Evolutionary conservation across 2,797 vertebrate genomes (phyloP), one percentile per base, ranked within the genome.

Genomic region (Smutsia temminckii): DNA sequence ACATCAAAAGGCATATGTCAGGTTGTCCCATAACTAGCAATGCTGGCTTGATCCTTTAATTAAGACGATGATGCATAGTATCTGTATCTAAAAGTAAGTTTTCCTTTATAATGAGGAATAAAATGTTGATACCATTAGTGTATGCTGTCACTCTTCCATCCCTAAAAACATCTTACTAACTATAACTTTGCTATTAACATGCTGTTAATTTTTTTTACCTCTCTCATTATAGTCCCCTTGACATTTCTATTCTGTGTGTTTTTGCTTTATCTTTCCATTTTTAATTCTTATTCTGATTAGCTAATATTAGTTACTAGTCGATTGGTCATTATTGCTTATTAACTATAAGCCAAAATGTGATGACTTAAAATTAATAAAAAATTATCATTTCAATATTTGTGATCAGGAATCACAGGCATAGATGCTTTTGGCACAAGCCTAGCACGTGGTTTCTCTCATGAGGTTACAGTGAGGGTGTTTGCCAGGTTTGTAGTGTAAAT

Each of bases 201-300:
- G n/a, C 7, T 74, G 13, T 21, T 18, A 34, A 32, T n/a, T 49
- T 11, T 55, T 14, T 42, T 63, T 49, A 29, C 4, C 1, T 85
- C n/a, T 81, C 27, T 81, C 42, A 29, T 23, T 66, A 27, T 20
- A 57, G 21, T 9, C 2, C 5, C 9, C n/a, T 74, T 77, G 13
- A 57, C 37, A 84, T 46, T 25, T 87, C 14, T 71, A 71, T n/a
- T 75, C 18, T 71, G 40, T 75, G 29, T 42, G 20, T 20, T 80
- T 85, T 55, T 75, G 18, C 4, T 72, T 83, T 86, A 16, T 32
- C 5, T 4, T 18, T 17, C 9, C 46, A 3, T 1, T 55, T 69
- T 63, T 61, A 61, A 61, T 68, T 68, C 12, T 55, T 86, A 75
- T 49, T 86, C 84, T 61, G 18, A 42, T 93, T 61, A 91, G 46